Base-by-base conservation (phyloP, 2,113 vertebrate species). In the Sorex fumeus region DNA sequence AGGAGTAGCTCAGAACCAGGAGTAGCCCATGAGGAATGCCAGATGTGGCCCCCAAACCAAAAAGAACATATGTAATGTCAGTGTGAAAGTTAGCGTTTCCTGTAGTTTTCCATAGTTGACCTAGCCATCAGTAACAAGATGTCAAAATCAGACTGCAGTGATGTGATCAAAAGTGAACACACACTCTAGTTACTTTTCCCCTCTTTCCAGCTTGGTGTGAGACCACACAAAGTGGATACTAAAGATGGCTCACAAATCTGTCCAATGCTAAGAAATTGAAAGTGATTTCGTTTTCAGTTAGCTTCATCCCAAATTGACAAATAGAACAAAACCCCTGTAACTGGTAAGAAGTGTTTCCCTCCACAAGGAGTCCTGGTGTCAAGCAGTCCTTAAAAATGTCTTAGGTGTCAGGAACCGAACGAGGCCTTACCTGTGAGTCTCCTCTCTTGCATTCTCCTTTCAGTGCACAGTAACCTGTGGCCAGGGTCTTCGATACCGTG, bases 381-480 rank as follows among this genome's bases (percentile, higher is more conserved):
- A 36, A n/a, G 30, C 57, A 77, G 30, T 21, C 50, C 40, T 47
- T 62, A 60, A 23, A 50, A 57, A 45, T 28, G 30, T 60, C 34
- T 53, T 70, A 30, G 82, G 40, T 81, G 43, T 28, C 21, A 70
- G 40, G 72, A 40, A 92, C 72, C n/a, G 28, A 84, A 50, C 50
- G 64, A 85, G 60, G 64, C 91, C 93, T 91, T 84, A 74, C 74
- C 96, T 96, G 25, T 95, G 95, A 97, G 84, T 92, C 92, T 92
- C 74, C 78, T 95, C 30, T 95, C 79, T 82, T 30, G 32, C 1
- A 0, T 32, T 87, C 2, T 92, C 84, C 92, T 90, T 91, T 62
- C 97, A 99, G 99, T 99, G 99, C 96, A 99, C 99, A 0, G 99
- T 99, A 96, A 99, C 99, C 0, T 99, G 99, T 95, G 99, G 99